Percentiles rank a stretch among this genome's conserved stretches.
Evolutionary conservation across 2,797 vertebrate species (phyloP).

Genomic region (Pangasius djambal): DNA sequence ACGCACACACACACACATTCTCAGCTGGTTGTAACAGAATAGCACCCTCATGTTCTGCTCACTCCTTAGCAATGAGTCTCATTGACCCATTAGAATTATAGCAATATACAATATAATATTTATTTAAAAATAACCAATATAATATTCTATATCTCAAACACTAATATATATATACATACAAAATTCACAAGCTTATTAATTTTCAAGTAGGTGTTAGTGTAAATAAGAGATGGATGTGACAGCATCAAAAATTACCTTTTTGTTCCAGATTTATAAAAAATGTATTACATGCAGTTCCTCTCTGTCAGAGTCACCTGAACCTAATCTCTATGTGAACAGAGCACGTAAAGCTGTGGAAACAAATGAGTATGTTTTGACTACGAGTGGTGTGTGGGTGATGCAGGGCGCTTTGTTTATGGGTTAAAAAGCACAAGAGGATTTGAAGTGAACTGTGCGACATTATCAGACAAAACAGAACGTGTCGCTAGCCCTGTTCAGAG

Average conservation of each 20-base stretch:
- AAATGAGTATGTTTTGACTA: neutral
- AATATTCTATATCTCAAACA: neutral
- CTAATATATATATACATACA: neutral
- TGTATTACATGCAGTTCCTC: neutral
- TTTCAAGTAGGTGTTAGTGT: neutral
- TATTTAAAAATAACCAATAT: neutral
- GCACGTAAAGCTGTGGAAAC: neutral
- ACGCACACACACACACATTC: neutral
- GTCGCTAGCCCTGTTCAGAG: neutral
- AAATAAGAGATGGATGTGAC: neutral
- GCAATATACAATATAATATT: neutral
- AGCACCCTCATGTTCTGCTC: neutral
- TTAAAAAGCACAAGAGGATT: neutral
- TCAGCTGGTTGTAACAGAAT: neutral
- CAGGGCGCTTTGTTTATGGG: neutral
- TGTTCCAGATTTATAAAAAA: neutral
- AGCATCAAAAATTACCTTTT: neutral
- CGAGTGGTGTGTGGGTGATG: neutral
- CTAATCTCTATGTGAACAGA: neutral
- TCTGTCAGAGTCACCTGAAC: neutral
- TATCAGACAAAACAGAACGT: conserved; percentile 4
- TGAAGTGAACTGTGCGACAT: neutral
- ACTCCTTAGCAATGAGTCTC: neutral
- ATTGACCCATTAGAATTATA: neutral
- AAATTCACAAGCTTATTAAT: neutral